These are phyloP conservation scores for Polietes domitor DNA, from an alignment of 2,888 invertebrate genomes.

Conservation along the genomic window DNA sequence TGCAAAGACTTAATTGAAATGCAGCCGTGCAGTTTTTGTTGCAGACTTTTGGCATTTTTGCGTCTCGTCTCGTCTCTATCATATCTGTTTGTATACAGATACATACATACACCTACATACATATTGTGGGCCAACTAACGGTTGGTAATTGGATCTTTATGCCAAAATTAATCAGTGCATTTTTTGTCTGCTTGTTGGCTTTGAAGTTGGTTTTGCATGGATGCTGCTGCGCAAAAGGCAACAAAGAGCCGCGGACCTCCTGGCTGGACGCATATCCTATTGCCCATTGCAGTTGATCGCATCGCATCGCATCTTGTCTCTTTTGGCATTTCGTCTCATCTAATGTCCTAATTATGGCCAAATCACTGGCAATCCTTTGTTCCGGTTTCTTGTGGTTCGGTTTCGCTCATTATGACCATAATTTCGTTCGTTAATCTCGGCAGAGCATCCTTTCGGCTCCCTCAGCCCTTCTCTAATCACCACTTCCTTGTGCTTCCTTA, in stretches of 20 bases:
- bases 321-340: slow-evolving; percentile 7
- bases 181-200: neutral
- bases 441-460: neutral
- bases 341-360: slow-evolving; percentile 49
- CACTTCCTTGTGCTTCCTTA: slow-evolving; percentile 60
- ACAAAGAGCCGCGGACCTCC: neutral
- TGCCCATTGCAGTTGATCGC: slow-evolving; percentile 4
- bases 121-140: slow-evolving; percentile 14
- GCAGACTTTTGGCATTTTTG: slow-evolving; percentile 43
- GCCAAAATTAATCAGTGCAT: slow-evolving; percentile 37
- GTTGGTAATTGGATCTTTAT: slow-evolving; percentile 48
- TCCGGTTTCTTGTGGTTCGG: slow-evolving; percentile 55
- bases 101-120: too few species aligned
- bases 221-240: slow-evolving; percentile 22
- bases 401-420: slow-evolving; percentile 37
- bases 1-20: slow-evolving; percentile 42
- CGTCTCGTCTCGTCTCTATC: slow-evolving; percentile 73
- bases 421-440: slow-evolving; percentile 18
- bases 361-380: slow-evolving; percentile 28
- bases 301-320: slow-evolving; percentile 29
- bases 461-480: slow-evolving; percentile 32
- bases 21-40: slow-evolving; percentile 59
- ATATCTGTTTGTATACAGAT: too few species aligned
- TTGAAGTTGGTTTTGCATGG: slow-evolving; percentile 18
- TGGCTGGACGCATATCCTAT: neutral